Percentiles rank a stretch among this genome's conserved stretches.
Conservation (phyloP, 2,797 vertebrate genomes). For the Crocidura indochinensis region DNA sequence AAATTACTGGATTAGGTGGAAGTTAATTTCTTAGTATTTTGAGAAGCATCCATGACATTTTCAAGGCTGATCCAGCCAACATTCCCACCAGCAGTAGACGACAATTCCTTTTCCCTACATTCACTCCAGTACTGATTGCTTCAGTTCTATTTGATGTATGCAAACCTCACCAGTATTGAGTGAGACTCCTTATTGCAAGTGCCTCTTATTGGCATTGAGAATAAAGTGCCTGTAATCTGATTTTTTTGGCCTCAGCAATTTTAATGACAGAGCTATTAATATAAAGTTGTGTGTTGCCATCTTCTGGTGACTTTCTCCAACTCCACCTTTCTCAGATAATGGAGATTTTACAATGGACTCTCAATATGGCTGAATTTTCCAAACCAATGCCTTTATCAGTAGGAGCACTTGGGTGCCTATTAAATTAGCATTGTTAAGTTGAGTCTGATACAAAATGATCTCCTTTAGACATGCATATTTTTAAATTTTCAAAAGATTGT, state of each 20-base stretch:
- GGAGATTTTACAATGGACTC: neutral
- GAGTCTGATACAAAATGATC: neutral
- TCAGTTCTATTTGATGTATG: too few relatives aligned
- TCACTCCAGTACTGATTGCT: too few relatives aligned
- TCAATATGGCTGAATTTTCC: neutral
- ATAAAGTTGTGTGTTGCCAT: conserved; percentile 15
- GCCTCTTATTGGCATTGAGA: too few relatives aligned
- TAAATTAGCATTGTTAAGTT: neutral
- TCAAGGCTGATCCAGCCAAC: too few relatives aligned
- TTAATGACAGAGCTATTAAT: neutral
- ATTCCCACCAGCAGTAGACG: too few relatives aligned
- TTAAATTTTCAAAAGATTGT: neutral
- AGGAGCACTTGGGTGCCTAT: neutral
- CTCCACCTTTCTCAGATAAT: neutral
- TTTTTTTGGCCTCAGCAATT: neutral
- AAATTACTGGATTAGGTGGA: too few relatives aligned
- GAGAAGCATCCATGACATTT: too few relatives aligned
- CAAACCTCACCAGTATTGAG: too few relatives aligned
- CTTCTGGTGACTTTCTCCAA: conserved; percentile 60
- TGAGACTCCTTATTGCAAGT: too few relatives aligned
- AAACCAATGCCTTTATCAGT: neutral
- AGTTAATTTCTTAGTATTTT: too few relatives aligned
- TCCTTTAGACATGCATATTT: neutral
- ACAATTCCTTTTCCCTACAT: too few relatives aligned
- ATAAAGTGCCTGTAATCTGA: neutral